Evolutionary conservation across 2,888 invertebrate genomes (phyloP), one percentile per base, ranked within the genome.

Genomic region (Acheta domesticus): DNA sequence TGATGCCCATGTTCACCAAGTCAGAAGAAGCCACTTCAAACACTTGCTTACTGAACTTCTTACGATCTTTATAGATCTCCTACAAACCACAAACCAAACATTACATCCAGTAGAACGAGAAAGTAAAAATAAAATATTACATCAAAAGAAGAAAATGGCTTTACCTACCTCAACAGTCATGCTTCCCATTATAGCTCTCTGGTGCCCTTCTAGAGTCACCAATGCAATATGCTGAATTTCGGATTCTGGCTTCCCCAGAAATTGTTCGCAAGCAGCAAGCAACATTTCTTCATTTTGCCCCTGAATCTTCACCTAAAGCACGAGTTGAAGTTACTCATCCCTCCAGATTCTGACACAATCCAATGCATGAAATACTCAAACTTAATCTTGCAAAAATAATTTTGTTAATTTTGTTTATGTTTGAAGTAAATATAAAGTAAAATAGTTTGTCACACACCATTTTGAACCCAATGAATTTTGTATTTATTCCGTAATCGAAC

Each of bases 11-110:
- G 85, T 97, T 97, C 83, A 97, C 96, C 82, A 97, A 90, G 89
- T 97, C 97, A 78, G 96, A 96, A 36, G 96, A 96, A 4, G 97
- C 97, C 16, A 97, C 97, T 88, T 97, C 96, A 85, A 97, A 97
- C 4, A 97, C 97, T 88, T 89, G 86, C 88, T 96, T 97, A 85
- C 96, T 96, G 87, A 97, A 97, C 87, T 97, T 97, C 88, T 97
- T 97, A 80, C 97, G 91, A 86, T 97, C 97, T 86, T 97, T 97
- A 87, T 97, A 97, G 85, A 97, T 97, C 88, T 97, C 97, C 90
- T 90, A 82, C 19, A 83, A 82, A 75, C 77, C 21, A 36, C 36
- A 36, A 5, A 36, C 8, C 36, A 36, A 36, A 36, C 36, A 36
- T 8, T 8, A 36, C 36, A 36, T 36, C 8, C 5, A 36, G 36